phyloP scores from a whole-genome alignment of 2,888 invertebrate genomes.

The Auanema sp. region DNA sequence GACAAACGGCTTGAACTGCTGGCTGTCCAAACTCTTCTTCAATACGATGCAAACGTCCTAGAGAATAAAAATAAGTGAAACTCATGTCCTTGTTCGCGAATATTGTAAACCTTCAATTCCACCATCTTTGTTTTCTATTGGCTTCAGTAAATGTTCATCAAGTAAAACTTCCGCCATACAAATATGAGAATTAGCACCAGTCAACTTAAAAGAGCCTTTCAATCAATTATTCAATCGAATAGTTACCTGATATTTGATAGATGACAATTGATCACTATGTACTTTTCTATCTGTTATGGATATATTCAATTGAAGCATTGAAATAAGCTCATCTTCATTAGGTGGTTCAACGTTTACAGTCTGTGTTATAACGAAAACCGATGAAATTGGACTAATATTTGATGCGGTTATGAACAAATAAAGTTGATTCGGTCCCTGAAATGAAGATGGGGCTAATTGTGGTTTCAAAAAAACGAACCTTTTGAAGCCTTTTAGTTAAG shows the following conservation, averaged over 20 bases:
- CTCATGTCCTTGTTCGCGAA: background rate
- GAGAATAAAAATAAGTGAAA: background rate
- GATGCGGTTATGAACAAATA: slow-evolving; percentile 36
- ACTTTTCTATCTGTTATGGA: slow-evolving; percentile 30
- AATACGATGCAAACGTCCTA: slow-evolving; percentile 30
- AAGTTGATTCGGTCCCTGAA: slow-evolving; percentile 36
- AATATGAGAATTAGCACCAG: slow-evolving; percentile 26
- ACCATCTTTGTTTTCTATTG: slow-evolving; percentile 24
- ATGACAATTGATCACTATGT: slow-evolving; percentile 36
- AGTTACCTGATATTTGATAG: slow-evolving; percentile 32
- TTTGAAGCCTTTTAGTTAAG: slow-evolving; percentile 25
- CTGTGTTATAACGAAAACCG: slow-evolving; percentile 35
- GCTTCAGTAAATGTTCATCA: slow-evolving; percentile 32
- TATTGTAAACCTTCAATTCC: slow-evolving; percentile 31
- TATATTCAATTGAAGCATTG: slow-evolving; percentile 40
- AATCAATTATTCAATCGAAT: background rate
- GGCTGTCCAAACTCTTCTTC: slow-evolving; percentile 31
- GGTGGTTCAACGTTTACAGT: slow-evolving; percentile 40
- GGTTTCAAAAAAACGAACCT: background rate
- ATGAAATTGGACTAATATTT: slow-evolving; percentile 33
- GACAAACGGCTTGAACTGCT: slow-evolving; percentile 30
- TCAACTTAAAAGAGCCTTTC: slow-evolving; percentile 19
- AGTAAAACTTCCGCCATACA: slow-evolving; percentile 28
- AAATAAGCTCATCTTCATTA: slow-evolving; percentile 36
- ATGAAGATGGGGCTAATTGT: background rate